These are phyloP conservation scores for Montipora sp. DNA, from an alignment of 64 coral and sea anemone species.

Conservation along the genomic window DNA sequence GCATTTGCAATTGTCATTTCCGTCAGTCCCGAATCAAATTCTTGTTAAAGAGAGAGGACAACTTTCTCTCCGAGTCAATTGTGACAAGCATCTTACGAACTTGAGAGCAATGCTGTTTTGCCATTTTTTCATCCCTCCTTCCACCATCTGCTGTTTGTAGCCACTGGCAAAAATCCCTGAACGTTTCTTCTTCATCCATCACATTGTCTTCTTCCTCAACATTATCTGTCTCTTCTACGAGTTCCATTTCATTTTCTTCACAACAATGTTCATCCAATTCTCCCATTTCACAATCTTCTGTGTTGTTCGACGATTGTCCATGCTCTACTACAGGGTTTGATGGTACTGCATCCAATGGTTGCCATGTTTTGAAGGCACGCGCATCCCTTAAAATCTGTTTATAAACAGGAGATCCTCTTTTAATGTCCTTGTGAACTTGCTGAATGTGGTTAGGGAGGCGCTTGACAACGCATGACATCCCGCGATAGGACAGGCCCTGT, in stretches of 20 bases:
- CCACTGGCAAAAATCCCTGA: too few species aligned
- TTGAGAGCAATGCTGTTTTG: background rate
- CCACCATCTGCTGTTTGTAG: background rate
- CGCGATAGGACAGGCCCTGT: background rate
- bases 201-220: background rate
- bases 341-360: background rate
- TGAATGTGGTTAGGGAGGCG: background rate
- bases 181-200: background rate
- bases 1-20: slow-evolving; percentile 2
- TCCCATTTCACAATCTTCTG: background rate
- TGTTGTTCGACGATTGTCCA: background rate
- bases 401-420: background rate
- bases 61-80: background rate
- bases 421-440: background rate
- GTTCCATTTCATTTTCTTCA: background rate
- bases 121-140: background rate
- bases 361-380: background rate
- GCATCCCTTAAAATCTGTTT: background rate
- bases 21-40: background rate
- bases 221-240: too few species aligned
- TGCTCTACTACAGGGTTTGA: background rate
- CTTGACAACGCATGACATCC: background rate
- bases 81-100: background rate
- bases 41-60: background rate
- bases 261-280: background rate